Percentiles rank a stretch among this genome's conserved stretches.
phyloP scores from a whole-genome alignment of 2,797 vertebrate species.

The Hylomyscus alleni region DNA sequence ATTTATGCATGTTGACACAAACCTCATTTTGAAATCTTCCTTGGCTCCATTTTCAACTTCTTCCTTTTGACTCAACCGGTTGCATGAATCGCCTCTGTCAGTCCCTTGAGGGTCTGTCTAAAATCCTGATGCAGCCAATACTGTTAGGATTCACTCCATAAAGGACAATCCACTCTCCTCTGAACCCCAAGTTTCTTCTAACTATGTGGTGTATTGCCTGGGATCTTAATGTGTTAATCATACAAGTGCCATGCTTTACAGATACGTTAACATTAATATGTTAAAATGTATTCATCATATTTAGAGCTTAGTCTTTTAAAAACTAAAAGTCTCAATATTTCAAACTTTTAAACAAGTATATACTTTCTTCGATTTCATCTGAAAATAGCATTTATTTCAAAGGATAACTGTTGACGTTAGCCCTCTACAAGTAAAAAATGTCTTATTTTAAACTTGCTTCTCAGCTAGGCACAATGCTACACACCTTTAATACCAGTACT shows the following conservation, averaged over 20 bases:
- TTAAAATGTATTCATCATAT: not conserved
- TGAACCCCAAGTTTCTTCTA: conserved; percentile 16
- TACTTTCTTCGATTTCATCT: conserved; percentile 64
- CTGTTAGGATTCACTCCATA: conserved; percentile 13
- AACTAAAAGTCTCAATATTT: not conserved
- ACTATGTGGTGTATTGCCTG: not conserved
- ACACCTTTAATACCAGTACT: not conserved
- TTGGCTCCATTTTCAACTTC: conserved; percentile 64
- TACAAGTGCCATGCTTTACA: conserved; percentile 4
- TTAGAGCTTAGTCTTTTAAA: conserved; percentile 41
- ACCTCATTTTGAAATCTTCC: conserved; percentile 73
- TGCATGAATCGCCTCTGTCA: conserved; percentile 14
- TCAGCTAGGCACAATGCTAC: not conserved
- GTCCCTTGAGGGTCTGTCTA: conserved; percentile 2
- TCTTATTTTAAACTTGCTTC: conserved; percentile 64
- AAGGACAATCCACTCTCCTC: not conserved
- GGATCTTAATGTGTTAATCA: not conserved
- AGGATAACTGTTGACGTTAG: conserved; percentile 37
- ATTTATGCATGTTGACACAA: conserved; percentile 74
- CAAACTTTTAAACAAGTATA: conserved; percentile 51
- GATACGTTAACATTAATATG: conserved; percentile 7
- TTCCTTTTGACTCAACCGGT: conserved; percentile 47
- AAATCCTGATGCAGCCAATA: conserved; percentile 25
- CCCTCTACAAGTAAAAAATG: conserved; percentile 28
- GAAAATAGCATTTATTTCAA: conserved; percentile 49